Base-by-base conservation (phyloP, 2,797 vertebrate genomes). In the Rhabdomys pumilio region DNA sequence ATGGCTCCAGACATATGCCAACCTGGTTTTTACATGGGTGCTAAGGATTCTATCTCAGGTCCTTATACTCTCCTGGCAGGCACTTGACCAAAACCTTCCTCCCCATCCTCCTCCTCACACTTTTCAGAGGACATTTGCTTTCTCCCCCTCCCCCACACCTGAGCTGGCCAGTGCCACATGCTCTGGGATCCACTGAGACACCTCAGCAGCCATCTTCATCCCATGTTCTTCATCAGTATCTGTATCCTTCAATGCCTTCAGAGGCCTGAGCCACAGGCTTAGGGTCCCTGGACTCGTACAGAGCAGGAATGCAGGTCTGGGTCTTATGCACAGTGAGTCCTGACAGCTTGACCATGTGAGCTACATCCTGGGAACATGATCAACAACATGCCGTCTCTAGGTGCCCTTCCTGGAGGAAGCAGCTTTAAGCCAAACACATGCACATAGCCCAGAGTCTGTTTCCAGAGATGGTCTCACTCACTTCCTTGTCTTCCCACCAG, bases 401-500 rank as follows among this genome's bases (percentile, higher is more conserved):
- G 10, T 55, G n/a, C 59, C 86, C 38, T 67, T 53, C 13, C 4
- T 2, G 41, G 17, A 2, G 53, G 83, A 34, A 10, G 38, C 79
- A 89, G n/a, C 0, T 1, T 38, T 57, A 55, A 29, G 2, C 44
- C 34, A 24, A 29, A 17, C 9, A 4, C 0, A 3, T 20, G 26
- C 1, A 15, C 29, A 29, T 20, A 9, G 34, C 13, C n/a, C 76
- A 67, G 31, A 50, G 47, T 53, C 82, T 19, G 3, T 26, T 19
- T 59, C 7, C 17, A 44, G 34, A 63, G 80, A 41, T 22, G 55
- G 44, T 72, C 22, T 15, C 24, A 29, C 13, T 75, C 17, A 80
- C 50, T 9, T 31, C 8, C 83, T 50, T 73, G 12, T 94, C 1
- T 80, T 61, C 82, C 85, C 72, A 47, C 19, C 86, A 99, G 99